phyloP scores from a whole-genome alignment of 2,888 invertebrate genomes.

The Drosophila hawaiiensis region DNA sequence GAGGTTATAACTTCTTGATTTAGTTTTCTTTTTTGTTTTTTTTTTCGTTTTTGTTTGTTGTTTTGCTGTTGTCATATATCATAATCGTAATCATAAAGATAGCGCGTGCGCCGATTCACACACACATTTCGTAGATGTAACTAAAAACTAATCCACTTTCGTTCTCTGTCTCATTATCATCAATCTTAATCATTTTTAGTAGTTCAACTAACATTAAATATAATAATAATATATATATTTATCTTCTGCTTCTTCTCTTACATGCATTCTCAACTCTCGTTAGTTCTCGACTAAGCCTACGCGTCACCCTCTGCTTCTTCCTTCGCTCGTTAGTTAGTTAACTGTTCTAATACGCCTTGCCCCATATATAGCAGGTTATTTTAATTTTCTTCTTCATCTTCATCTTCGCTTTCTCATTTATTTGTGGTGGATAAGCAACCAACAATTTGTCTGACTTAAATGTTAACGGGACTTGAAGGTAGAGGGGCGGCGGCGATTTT shows the following conservation, averaged over 20 bases:
- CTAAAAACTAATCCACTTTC: slow-evolving; percentile 66
- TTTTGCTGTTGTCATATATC: slow-evolving; percentile 47
- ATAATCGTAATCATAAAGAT: slow-evolving; percentile 66
- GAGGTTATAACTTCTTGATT: slow-evolving; percentile 69
- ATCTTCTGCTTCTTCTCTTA: slow-evolving; percentile 34
- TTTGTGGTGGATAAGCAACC: slow-evolving; percentile 36
- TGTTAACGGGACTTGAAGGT: slow-evolving; percentile 42
- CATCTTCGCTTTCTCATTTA: background rate
- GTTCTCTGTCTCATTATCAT: slow-evolving; percentile 36
- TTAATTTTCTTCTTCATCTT: background rate
- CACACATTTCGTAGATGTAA: slow-evolving; percentile 49
- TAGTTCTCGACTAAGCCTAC: slow-evolving; percentile 53
- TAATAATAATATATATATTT: slow-evolving; percentile 52
- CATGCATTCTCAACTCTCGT: slow-evolving; percentile 18
- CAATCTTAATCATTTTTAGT: slow-evolving; percentile 63
- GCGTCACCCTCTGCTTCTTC: slow-evolving; percentile 22
- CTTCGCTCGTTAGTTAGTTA: slow-evolving; percentile 46
- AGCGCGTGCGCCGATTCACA: slow-evolving; percentile 48
- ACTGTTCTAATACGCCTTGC: slow-evolving; percentile 43
- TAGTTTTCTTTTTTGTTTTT: slow-evolving; percentile 25
- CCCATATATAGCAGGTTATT: slow-evolving; percentile 10
- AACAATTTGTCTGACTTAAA: slow-evolving; percentile 53
- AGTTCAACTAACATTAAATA: slow-evolving; percentile 80
- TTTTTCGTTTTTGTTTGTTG: slow-evolving; percentile 30
- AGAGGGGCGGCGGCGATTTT: slow-evolving; percentile 11